Evolutionary conservation across 2,113 vertebrate species (phyloP).

Genomic region (Cryptotis parvus): DNA sequence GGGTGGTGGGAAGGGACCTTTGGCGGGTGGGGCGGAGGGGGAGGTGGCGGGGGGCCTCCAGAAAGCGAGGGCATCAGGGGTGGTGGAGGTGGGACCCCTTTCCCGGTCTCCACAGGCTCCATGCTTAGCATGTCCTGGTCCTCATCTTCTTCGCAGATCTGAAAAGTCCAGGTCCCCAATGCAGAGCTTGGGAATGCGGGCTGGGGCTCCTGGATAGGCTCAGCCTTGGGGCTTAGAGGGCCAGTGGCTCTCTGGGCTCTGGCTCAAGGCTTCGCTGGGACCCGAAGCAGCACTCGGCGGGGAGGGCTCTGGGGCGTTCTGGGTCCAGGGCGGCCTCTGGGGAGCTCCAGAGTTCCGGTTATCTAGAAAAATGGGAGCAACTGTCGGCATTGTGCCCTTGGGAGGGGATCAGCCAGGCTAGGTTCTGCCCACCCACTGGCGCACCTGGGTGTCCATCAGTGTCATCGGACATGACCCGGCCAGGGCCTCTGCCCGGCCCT

Average conservation of each 20-base stretch:
- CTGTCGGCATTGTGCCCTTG: background rate
- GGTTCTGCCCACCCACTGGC: accelerated
- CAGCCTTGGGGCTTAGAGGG: constrained; percentile 84
- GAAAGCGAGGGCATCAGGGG: constrained; percentile 72
- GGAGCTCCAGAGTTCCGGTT: constrained; percentile 34
- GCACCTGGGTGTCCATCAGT: constrained; percentile 64
- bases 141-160: constrained; percentile 95
- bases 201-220: constrained; percentile 88
- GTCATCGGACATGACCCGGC: constrained; percentile 43
- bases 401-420: background rate
- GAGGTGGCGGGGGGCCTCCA: constrained; percentile 83
- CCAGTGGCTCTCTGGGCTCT: constrained; percentile 86
- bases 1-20: constrained; percentile 85
- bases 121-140: constrained; percentile 92
- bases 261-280: constrained; percentile 90
- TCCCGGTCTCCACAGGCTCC: constrained; percentile 70
- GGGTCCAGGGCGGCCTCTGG: constrained; percentile 49
- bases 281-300: constrained; percentile 75
- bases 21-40: constrained; percentile 78
- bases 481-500: constrained; percentile 82
- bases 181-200: constrained; percentile 86
- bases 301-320: constrained; percentile 58
- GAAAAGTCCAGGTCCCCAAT: constrained; percentile 98
- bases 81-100: constrained; percentile 71
- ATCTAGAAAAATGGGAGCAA: background rate